These are phyloP conservation scores for Ictalurus punctatus DNA, from an alignment of 2,113 vertebrate species.

Conservation along the genomic window DNA sequence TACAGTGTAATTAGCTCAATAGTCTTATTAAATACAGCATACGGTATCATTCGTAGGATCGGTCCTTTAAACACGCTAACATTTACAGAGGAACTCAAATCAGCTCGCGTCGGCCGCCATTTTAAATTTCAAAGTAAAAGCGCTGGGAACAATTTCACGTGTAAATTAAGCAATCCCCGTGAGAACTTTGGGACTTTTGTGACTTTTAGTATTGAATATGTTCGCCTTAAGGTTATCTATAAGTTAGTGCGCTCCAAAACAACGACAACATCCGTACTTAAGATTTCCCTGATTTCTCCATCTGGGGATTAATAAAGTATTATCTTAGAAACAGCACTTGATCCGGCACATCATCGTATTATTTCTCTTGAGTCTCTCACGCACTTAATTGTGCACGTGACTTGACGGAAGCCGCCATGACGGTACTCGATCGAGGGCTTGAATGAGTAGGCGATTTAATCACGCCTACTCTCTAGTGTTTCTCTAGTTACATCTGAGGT, in stretches of 20 bases:
- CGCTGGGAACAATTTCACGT: background rate
- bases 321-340: background rate
- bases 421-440: background rate
- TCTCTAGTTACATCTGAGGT: background rate
- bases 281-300: too few species aligned
- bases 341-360: background rate
- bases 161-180: background rate
- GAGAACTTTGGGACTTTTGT: too few species aligned
- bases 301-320: too few species aligned
- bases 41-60: background rate
- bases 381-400: background rate
- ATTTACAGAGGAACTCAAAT: background rate
- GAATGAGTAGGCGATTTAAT: background rate
- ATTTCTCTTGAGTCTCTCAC: background rate
- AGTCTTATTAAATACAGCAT: background rate
- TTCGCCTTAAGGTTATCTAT: too few species aligned
- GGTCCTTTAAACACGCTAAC: background rate
- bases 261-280: too few species aligned
- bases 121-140: background rate
- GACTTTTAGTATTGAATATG: background rate
- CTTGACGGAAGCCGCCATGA: background rate
- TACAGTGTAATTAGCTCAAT: background rate
- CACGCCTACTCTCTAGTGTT: background rate
- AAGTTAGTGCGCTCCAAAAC: too few species aligned
- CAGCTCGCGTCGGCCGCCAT: background rate